Conservation (phyloP, 2,113 vertebrate genomes). For the Conger conger region DNA sequence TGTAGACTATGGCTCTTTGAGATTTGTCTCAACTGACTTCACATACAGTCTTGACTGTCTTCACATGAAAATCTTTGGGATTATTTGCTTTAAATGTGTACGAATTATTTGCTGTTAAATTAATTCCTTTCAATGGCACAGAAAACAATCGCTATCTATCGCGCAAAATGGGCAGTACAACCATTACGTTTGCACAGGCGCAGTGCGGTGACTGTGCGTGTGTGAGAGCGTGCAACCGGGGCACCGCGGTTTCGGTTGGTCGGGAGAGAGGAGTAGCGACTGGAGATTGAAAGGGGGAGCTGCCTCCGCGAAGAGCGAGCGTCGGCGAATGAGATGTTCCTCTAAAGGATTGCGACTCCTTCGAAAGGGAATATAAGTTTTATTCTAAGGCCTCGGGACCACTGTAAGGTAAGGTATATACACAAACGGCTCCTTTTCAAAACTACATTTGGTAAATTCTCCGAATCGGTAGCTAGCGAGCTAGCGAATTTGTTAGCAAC, state of each 20-base stretch:
- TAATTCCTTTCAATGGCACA: not conserved
- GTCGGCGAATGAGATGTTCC: conserved; percentile 40
- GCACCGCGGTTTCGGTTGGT: conserved; percentile 71
- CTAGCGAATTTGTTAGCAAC: conserved; percentile 41
- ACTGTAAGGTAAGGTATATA: conserved; percentile 43
- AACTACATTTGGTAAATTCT: conserved; percentile 19
- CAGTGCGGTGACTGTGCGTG: conserved; percentile 25
- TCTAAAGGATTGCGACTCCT: conserved; percentile 44
- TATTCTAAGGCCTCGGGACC: conserved; percentile 15
- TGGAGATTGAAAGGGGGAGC: conserved; percentile 27
- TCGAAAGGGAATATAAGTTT: conserved; percentile 51
- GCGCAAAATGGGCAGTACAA: conserved; percentile 43
- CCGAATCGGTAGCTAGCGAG: conserved; percentile 29
- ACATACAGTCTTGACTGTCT: not conserved
- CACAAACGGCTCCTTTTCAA: not conserved
- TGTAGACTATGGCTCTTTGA: too few relatives aligned
- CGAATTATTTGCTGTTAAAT: not conserved
- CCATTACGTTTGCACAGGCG: conserved; percentile 59
- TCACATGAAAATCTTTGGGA: too few relatives aligned
- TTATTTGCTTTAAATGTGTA: not conserved
- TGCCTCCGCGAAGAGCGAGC: conserved; percentile 31
- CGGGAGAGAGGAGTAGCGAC: conserved; percentile 33
- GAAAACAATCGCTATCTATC: not conserved
- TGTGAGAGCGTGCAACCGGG: conserved; percentile 42
- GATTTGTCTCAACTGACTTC: too few relatives aligned